phyloP scores from a whole-genome alignment of 2,113 vertebrate species.

The Strix aluco region DNA sequence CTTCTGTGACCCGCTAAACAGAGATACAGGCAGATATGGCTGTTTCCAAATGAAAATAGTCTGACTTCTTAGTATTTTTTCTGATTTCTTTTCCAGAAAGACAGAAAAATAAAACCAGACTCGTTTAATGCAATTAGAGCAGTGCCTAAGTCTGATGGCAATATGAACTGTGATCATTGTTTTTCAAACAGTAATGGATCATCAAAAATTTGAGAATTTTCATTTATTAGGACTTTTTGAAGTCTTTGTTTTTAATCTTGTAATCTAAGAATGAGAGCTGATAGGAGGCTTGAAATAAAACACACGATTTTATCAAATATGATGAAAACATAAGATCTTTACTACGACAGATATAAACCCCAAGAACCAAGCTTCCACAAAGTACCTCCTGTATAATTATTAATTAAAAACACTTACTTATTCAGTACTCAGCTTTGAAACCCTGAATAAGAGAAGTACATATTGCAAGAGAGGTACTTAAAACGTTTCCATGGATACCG shows the following conservation, averaged over 20 bases:
- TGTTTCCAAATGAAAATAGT: not conserved
- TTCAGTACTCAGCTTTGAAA: conserved; percentile 78
- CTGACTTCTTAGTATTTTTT: conserved; percentile 9
- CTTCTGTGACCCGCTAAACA: not conserved
- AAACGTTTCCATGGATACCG: conserved; percentile 92
- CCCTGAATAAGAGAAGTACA: conserved; percentile 78
- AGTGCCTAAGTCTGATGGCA: not conserved
- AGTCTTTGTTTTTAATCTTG: conserved; percentile 67
- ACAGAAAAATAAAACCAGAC: not conserved
- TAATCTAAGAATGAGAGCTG: conserved; percentile 45
- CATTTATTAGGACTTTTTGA: conserved; percentile 52
- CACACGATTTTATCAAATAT: conserved; percentile 66
- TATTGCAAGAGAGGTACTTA: conserved; percentile 82
- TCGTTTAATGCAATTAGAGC: not conserved
- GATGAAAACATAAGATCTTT: conserved; percentile 67
- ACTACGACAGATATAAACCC: conserved; percentile 63
- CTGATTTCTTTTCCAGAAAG: not conserved
- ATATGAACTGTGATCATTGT: not conserved
- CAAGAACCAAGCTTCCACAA: conserved; percentile 72
- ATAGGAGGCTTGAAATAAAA: conserved; percentile 53
- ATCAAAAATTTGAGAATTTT: conserved; percentile 50
- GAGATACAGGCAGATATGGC: not conserved
- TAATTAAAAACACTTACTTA: conserved; percentile 87
- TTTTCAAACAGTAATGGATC: conserved; percentile 29
- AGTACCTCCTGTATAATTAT: conserved; percentile 81